Evolutionary conservation across 2,888 invertebrate species (phyloP).

Genomic region (Drosophila mimetica): DNA sequence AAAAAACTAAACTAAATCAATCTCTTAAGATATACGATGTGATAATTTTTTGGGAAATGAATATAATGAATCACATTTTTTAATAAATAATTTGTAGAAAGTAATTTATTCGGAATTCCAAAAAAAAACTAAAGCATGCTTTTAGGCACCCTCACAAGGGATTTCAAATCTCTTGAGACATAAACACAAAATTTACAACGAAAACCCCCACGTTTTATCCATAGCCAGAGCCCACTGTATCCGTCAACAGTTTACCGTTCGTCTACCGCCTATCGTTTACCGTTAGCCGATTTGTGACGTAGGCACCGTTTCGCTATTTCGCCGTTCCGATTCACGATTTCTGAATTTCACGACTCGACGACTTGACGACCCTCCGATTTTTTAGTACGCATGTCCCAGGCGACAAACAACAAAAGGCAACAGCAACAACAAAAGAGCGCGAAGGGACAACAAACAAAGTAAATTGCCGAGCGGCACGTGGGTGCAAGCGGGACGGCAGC

Average conservation of each 20-base stretch:
- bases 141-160: not conserved
- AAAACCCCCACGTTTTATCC: not conserved
- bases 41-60: too few relatives aligned
- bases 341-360: slow-evolving; percentile 32
- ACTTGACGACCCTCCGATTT: slow-evolving; percentile 29
- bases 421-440: slow-evolving; percentile 10
- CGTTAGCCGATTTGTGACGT: slow-evolving; percentile 19
- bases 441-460: slow-evolving; percentile 22
- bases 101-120: too few relatives aligned
- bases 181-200: too few relatives aligned
- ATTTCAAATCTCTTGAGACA: not conserved
- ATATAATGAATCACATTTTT: too few relatives aligned
- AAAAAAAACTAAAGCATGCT: not conserved
- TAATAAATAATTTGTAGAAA: too few relatives aligned
- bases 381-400: slow-evolving; percentile 44
- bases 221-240: slow-evolving; percentile 1
- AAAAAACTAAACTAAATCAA: too few relatives aligned
- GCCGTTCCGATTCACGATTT: slow-evolving; percentile 26
- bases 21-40: too few relatives aligned
- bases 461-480: not conserved
- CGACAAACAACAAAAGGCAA: slow-evolving; percentile 14
- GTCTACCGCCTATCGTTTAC: slow-evolving; percentile 16
- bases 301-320: slow-evolving; percentile 14
- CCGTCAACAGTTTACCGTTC: slow-evolving; percentile 18
- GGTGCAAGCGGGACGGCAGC: slow-evolving; percentile 4